Percentiles rank a stretch among this genome's conserved stretches.
phyloP scores from a whole-genome alignment of 2,113 vertebrate genomes.

The Mustela lutreola region DNA sequence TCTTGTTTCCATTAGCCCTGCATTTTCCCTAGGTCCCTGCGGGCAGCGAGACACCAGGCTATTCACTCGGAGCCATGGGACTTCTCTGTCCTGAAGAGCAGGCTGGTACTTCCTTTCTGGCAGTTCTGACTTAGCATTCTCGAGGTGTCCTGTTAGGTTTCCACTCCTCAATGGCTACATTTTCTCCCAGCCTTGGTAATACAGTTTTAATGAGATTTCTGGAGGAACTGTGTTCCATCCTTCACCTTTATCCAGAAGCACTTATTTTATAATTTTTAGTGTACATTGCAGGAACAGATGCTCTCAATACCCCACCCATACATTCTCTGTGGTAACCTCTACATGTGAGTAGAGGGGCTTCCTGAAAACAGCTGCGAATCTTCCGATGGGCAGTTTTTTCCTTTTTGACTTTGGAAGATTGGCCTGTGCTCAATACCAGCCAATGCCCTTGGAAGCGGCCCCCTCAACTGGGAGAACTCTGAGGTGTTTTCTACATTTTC shows the following conservation, averaged over 20 bases:
- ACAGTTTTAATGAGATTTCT: not conserved
- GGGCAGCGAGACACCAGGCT: not conserved
- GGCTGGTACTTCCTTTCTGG: not conserved
- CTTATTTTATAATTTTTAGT: not conserved
- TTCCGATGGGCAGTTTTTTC: not conserved
- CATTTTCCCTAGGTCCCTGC: not conserved
- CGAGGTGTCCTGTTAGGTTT: not conserved
- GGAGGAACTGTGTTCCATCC: not conserved
- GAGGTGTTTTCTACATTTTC: not conserved
- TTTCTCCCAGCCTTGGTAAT: not conserved
- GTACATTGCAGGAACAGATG: not conserved
- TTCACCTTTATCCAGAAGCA: not conserved
- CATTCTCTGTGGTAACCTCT: not conserved
- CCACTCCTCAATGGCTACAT: fast-evolving
- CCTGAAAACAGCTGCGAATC: not conserved
- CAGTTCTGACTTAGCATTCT: not conserved
- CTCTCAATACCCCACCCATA: not conserved
- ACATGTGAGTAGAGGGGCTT: not conserved
- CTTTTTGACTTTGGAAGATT: not conserved
- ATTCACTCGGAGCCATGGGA: not conserved
- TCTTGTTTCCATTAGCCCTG: not conserved
- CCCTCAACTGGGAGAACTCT: not conserved
- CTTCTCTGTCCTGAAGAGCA: not conserved
- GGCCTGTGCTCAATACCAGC: not conserved
- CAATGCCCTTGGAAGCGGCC: not conserved